A percentile compares a stretch with the other conserved stretches of the same genome.
phyloP scores from a whole-genome alignment of 2,888 invertebrate species.

The Drosophila lutescens region DNA sequence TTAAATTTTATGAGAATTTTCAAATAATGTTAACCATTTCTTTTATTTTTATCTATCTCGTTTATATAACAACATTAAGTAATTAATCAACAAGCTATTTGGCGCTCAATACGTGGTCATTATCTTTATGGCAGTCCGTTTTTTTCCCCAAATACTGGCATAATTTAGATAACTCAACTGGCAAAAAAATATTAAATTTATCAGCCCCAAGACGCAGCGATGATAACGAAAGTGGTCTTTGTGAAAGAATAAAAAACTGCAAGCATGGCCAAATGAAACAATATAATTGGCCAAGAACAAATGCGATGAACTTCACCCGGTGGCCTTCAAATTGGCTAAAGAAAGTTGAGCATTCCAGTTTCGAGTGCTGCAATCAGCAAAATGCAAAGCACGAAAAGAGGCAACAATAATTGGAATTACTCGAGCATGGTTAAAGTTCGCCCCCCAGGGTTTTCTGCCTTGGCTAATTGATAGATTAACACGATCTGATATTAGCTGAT shows the following conservation, averaged over 20 bases:
- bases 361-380: conserved; percentile 51
- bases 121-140: conserved; percentile 56
- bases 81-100: conserved; percentile 58
- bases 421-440: conserved; percentile 6
- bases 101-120: conserved; percentile 25
- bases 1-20: too few relatives aligned
- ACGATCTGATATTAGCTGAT: conserved; percentile 28
- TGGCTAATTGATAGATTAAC: conserved; percentile 40
- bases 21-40: too few relatives aligned
- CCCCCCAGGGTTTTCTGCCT: conserved; percentile 19
- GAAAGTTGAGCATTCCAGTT: conserved; percentile 42
- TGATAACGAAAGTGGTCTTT: conserved; percentile 34
- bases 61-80: conserved; percentile 37
- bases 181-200: conserved; percentile 33
- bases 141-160: conserved; percentile 29
- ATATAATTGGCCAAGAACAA: conserved; percentile 37
- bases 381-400: conserved; percentile 14
- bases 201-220: conserved; percentile 15
- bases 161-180: conserved; percentile 58
- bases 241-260: conserved; percentile 36
- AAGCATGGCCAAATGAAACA: conserved; percentile 29
- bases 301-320: conserved; percentile 55
- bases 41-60: neutral
- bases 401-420: conserved; percentile 13
- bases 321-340: conserved; percentile 57